Evolutionary conservation across 2,113 vertebrate genomes (phyloP), one percentile per base, ranked within the genome.

Genomic region (Phrynosoma platyrhinos): DNA sequence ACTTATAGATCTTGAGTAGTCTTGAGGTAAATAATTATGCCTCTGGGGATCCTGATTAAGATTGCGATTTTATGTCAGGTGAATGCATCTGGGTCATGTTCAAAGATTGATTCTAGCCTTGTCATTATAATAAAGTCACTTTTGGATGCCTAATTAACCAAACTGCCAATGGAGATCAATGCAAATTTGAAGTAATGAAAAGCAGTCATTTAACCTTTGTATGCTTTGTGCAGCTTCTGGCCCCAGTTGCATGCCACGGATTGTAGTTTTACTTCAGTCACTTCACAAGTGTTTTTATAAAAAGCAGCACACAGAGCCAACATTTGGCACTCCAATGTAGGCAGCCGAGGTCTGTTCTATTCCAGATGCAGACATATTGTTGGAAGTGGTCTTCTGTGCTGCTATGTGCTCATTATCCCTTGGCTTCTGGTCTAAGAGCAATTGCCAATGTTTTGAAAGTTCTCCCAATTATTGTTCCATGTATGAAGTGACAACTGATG

Each of bases 131-230:
- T 85, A 92, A 90, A 89, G 30, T 82, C 87, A 88, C 78, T 92
- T 90, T 84, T 85, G 76, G 82, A 53, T 32, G 83, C 40, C 36
- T 77, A 79, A 88, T n/a, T 58, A 92, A 79, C 76, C 89, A 88
- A 90, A 21, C 68, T 84, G 80, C 89, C 90, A 82, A 91, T 79
- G 87, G 66, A 88, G 83, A 92, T 92, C 91, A 78, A 92, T 92
- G 58, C 10, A 30, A 79, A 92, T 90, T 92, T 89, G 88, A 92
- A 0, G 9, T 85, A 87, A 27, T 66, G 86, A 79, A 90, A 91
- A 94, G 87, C 82, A 92, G 78, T 62, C 86, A 0, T 89, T 84
- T 87, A 0, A 0, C 84, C 53, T 89, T 85, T 69, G 1, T 36
- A 1, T 32, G 9, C 90, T 88, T 90, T 62, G 66, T n/a, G 5